Evolutionary conservation across 35 echinoderm and acorn worm species (phyloP), one percentile per base, ranked within the genome.

Genomic region (Ptychodera flava): DNA sequence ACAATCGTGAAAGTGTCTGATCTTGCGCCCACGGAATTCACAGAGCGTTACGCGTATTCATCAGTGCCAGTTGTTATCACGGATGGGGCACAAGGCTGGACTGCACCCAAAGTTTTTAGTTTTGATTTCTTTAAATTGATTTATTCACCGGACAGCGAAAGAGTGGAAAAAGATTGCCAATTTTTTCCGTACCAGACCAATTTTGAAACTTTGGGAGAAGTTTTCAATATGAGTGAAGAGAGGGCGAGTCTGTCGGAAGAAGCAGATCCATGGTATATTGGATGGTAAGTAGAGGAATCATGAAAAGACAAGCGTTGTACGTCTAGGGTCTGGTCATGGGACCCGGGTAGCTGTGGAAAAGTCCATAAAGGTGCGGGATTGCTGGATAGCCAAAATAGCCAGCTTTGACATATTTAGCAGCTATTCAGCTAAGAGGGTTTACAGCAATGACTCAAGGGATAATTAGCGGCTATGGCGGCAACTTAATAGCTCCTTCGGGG

Each of bases 201-300:
- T 12, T 96, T 96, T 90, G 84, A 86, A 2, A 85, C 77, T n/a
- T 37, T 96, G 38, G 84, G 82, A 36, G 94, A 96, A 33, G 90
- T 92, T 35, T 88, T 96, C 28, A 38, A 91, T 6, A 96, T 96
- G 94, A 90, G 34, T 79, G 36, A 88, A 35, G 88, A 90, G 16
- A 86, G 88, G 77, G 90, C 91, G 0, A 80, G 78, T 28, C 32
- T 93, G 29, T 33, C 34, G 29, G 92, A 94, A 85, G 89, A 89
- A 78, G 90, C 93, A 31, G 84, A 92, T 34, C 95, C 95, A 34
- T 96, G 94, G 94, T 96, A 96, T 76, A 90, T 96, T 78, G 94
- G 94, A 31, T 96, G 94, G 94, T 96, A 52, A 83, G 94, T 94
- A 22, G n/a, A n/a, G n/a, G n/a, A n/a, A n/a, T n/a, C n/a, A n/a